Conservation (phyloP, 2,797 vertebrate genomes). For the Spondyliosoma cantharus region DNA sequence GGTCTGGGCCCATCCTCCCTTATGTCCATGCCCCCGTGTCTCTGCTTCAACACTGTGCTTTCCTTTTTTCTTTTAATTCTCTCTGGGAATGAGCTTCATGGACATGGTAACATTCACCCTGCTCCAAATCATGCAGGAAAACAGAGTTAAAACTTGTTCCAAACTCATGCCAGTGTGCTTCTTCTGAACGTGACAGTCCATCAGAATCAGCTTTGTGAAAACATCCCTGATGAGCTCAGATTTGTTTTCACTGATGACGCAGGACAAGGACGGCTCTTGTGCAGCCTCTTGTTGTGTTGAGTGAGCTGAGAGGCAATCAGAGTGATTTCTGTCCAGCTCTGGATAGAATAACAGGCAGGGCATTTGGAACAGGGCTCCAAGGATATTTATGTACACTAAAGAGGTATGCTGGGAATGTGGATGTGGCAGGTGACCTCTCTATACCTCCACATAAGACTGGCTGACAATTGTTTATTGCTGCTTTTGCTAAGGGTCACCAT, state of each 20-base stretch:
- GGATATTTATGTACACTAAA: slow-evolving; percentile 73
- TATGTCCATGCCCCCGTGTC: slow-evolving; percentile 30
- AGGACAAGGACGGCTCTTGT: slow-evolving; percentile 60
- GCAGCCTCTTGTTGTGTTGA: slow-evolving; percentile 47
- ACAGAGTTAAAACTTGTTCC: neutral
- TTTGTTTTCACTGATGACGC: slow-evolving; percentile 50
- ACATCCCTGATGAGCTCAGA: slow-evolving; percentile 46
- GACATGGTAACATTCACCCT: slow-evolving; percentile 4
- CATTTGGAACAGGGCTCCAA: slow-evolving; percentile 61
- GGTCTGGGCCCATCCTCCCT: slow-evolving; percentile 65
- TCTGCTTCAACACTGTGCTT: slow-evolving; percentile 31
- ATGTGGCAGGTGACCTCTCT: slow-evolving; percentile 80
- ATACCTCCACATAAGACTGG: slow-evolving; percentile 74
- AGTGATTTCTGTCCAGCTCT: slow-evolving; percentile 55
- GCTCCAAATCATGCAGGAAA: slow-evolving; percentile 1
- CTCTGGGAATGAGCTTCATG: slow-evolving; percentile 22
- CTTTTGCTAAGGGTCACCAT: slow-evolving; percentile 57
- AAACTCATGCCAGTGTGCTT: slow-evolving; percentile 1
- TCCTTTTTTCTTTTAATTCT: neutral
- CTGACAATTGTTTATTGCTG: slow-evolving; percentile 72
- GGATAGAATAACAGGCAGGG: slow-evolving; percentile 51
- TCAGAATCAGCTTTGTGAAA: slow-evolving; percentile 47
- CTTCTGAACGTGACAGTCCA: slow-evolving; percentile 26
- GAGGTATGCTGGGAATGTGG: slow-evolving; percentile 79
- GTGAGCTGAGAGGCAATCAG: slow-evolving; percentile 63